These are phyloP conservation scores for Dendrolimus punctatus DNA, from an alignment of 1,140 invertebrate species.

Conservation along the genomic window DNA sequence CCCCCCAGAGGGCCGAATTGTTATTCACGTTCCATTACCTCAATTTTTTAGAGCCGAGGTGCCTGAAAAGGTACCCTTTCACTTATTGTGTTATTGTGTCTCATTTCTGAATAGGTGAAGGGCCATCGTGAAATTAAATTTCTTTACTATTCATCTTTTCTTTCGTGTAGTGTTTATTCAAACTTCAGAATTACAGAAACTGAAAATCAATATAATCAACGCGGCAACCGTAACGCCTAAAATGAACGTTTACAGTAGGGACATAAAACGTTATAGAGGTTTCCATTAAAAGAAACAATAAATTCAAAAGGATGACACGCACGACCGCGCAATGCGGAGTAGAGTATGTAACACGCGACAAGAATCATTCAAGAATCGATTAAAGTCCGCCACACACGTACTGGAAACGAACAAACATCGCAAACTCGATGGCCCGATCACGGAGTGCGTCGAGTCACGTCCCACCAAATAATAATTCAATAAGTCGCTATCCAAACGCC, in stretches of 20 bases:
- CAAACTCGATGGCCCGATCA: slow-evolving; percentile 35
- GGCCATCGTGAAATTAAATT: slow-evolving; percentile 56
- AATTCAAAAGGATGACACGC: slow-evolving; percentile 25
- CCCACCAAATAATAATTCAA: slow-evolving; percentile 49
- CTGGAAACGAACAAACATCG: slow-evolving; percentile 46
- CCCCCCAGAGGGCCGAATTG: slow-evolving; percentile 54
- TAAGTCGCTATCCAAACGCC: slow-evolving; percentile 46
- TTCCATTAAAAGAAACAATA: slow-evolving; percentile 19
- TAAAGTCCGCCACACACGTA: slow-evolving; percentile 47
- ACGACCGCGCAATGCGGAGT: slow-evolving; percentile 16
- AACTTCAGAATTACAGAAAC: background rate
- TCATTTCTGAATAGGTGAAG: slow-evolving; percentile 52
- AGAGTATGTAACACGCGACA: slow-evolving; percentile 20
- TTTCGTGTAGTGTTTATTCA: background rate
- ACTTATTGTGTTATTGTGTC: slow-evolving; percentile 68
- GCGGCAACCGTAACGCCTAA: too few species aligned
- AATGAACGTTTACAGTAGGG: too few species aligned
- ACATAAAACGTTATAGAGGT: background rate
- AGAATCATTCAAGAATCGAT: slow-evolving; percentile 52
- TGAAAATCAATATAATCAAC: too few species aligned
- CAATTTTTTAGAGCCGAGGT: slow-evolving; percentile 67
- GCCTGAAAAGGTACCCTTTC: slow-evolving; percentile 66
- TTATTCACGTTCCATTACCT: slow-evolving; percentile 70
- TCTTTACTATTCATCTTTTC: slow-evolving; percentile 46
- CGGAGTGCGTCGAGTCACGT: slow-evolving; percentile 38